Conservation (phyloP, 1,140 invertebrate species). For the Hylaeus volcanicus region DNA sequence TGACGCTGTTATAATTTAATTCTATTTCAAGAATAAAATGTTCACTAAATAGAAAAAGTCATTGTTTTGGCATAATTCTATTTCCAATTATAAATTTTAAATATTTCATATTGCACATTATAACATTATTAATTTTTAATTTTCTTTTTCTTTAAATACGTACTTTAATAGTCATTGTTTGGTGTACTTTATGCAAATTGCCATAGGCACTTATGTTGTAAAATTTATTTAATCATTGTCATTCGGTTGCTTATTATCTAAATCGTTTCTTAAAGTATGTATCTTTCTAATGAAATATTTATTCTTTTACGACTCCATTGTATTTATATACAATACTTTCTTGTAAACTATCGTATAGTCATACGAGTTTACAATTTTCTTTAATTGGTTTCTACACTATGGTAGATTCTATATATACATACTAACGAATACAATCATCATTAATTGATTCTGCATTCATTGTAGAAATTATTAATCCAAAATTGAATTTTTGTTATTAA, state of each 20-base stretch:
- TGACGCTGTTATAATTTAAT: slow-evolving; percentile 31
- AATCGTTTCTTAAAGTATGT: slow-evolving; percentile 27
- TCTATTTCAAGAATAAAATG: slow-evolving; percentile 22
- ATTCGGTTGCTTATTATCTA: slow-evolving; percentile 54
- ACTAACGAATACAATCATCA: slow-evolving; percentile 21
- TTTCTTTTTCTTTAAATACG: slow-evolving; percentile 46
- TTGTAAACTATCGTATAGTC: slow-evolving; percentile 10
- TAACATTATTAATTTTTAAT: slow-evolving; percentile 38
- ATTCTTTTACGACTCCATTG: slow-evolving; percentile 32
- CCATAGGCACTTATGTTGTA: slow-evolving; percentile 61
- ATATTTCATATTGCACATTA: slow-evolving; percentile 58
- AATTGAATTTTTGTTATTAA: slow-evolving; percentile 23
- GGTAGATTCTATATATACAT: slow-evolving; percentile 17
- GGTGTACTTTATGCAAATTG: slow-evolving; percentile 59
- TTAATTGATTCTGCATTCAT: slow-evolving; percentile 20
- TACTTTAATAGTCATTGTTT: slow-evolving; percentile 41
- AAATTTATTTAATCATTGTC: slow-evolving; percentile 54
- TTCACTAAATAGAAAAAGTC: slow-evolving; percentile 48
- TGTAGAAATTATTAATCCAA: slow-evolving; percentile 11
- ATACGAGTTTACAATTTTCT: slow-evolving; percentile 22
- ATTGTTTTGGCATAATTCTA: slow-evolving; percentile 45
- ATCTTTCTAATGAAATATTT: slow-evolving; percentile 40
- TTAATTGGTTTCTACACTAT: slow-evolving; percentile 16
- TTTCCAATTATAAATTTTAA: slow-evolving; percentile 55
- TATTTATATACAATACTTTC: slow-evolving; percentile 43